Conservation (phyloP, 2,113 vertebrate species). For the Apteryx owenii region DNA sequence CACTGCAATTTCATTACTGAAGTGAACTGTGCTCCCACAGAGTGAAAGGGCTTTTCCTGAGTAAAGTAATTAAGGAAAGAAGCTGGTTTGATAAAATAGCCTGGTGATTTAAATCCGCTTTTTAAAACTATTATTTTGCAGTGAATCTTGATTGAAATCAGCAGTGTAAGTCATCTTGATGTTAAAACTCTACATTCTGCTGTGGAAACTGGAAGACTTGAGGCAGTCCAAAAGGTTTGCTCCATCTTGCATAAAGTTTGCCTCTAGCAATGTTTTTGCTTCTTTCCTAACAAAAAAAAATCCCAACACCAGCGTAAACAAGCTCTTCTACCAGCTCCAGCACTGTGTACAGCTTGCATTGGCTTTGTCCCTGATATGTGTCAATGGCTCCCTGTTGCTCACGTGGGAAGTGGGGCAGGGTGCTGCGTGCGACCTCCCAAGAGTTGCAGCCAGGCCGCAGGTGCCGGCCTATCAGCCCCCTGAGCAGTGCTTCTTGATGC, state of each 20-base stretch:
- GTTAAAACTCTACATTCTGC: neutral
- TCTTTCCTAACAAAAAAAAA: slow-evolving; percentile 8
- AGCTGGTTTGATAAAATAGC: neutral
- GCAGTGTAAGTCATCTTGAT: neutral
- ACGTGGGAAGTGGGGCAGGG: neutral
- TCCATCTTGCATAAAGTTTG: neutral
- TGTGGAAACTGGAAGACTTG: neutral
- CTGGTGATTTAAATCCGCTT: neutral
- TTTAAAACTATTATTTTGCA: neutral
- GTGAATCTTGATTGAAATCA: slow-evolving; percentile 20
- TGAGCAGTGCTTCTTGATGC: neutral
- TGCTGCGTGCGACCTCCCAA: neutral
- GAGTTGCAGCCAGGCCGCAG: neutral
- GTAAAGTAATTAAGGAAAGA: slow-evolving; percentile 5
- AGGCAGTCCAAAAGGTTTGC: neutral
- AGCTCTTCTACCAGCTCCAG: neutral
- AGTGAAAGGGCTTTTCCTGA: slow-evolving; percentile 9
- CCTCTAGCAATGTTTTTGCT: neutral
- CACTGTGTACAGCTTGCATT: neutral
- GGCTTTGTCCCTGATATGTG: neutral
- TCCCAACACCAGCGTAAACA: neutral
- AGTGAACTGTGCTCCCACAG: neutral
- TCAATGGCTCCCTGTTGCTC: neutral
- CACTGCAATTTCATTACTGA: neutral
- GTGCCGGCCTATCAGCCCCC: neutral